phyloP scores from a whole-genome alignment of 2,888 invertebrate species.

The Euproctis similis region DNA sequence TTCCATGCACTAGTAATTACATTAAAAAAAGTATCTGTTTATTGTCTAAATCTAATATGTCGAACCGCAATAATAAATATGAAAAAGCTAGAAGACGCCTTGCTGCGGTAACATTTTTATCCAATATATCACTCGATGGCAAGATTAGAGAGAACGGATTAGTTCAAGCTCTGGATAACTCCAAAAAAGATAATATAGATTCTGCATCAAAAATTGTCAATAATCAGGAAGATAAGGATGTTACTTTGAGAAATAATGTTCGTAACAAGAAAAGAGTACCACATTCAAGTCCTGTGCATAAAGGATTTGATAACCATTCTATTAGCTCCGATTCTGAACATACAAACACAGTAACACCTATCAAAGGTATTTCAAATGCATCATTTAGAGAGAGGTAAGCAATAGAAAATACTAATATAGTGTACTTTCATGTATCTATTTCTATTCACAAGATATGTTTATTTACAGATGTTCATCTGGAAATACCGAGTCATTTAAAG shows the following conservation, averaged over 20 bases:
- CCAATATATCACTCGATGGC: slow-evolving; percentile 96
- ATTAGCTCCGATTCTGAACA: slow-evolving; percentile 86
- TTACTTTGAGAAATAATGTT: slow-evolving; percentile 32
- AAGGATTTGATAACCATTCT: slow-evolving; percentile 72
- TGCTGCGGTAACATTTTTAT: slow-evolving; percentile 94
- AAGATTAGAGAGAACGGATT: slow-evolving; percentile 83
- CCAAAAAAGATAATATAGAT: slow-evolving; percentile 41
- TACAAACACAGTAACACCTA: slow-evolving; percentile 79
- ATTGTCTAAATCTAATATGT: no score
- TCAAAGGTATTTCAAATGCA: slow-evolving; percentile 62
- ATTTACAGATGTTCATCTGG: slow-evolving; percentile 52
- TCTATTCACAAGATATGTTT: slow-evolving; percentile 2
- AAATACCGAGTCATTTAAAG: slow-evolving; percentile 54
- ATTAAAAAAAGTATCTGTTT: no score
- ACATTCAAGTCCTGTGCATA: slow-evolving; percentile 53
- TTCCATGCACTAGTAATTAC: no score
- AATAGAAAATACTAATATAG: neutral
- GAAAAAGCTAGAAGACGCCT: slow-evolving; percentile 88
- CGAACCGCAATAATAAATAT: slow-evolving; percentile 59
- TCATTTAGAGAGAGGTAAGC: slow-evolving; percentile 78
- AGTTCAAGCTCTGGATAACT: slow-evolving; percentile 38
- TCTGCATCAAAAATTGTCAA: slow-evolving; percentile 30
- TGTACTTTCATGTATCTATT: no score
- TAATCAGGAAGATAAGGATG: slow-evolving; percentile 40
- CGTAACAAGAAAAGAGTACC: slow-evolving; percentile 48